Conservation (phyloP, 2,888 invertebrate genomes). For the Dusona sp. region DNA sequence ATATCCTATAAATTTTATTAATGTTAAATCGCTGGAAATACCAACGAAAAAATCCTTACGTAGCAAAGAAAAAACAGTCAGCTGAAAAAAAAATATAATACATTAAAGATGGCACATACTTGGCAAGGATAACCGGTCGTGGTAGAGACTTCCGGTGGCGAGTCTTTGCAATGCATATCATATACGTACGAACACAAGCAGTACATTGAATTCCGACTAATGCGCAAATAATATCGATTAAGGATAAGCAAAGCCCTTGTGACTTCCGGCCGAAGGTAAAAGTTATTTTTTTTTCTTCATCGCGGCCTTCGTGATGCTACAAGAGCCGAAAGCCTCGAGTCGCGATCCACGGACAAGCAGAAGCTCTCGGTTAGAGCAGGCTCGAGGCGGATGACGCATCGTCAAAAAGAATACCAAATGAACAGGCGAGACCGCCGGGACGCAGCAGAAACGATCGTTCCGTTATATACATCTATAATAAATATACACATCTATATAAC, state of each 20-base stretch:
- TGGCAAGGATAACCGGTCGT: conserved; percentile 63
- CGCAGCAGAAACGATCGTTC: conserved; percentile 71
- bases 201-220: conserved; percentile 10
- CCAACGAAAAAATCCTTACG: conserved; percentile 9
- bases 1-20: neutral
- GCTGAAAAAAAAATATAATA: neutral
- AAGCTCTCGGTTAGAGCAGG: conserved; percentile 39
- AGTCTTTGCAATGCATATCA: conserved; percentile 6
- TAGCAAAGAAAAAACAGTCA: neutral
- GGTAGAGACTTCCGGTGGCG: conserved; percentile 54
- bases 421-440: conserved; percentile 65
- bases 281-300: conserved; percentile 31
- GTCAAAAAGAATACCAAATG: conserved; percentile 81
- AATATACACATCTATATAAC: too few relatives aligned
- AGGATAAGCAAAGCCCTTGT: conserved; percentile 14
- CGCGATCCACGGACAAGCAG: neutral
- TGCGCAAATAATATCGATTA: conserved; percentile 30
- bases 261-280: conserved; percentile 26
- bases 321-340: neutral
- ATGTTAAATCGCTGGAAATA: neutral
- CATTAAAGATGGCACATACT: conserved; percentile 28
- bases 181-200: neutral
- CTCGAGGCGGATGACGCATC: conserved; percentile 79
- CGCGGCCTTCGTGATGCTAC: conserved; percentile 23
- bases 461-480: conserved; percentile 71